Conservation (phyloP, 1,140 invertebrate genomes). For the Bathynomus jamesi region DNA sequence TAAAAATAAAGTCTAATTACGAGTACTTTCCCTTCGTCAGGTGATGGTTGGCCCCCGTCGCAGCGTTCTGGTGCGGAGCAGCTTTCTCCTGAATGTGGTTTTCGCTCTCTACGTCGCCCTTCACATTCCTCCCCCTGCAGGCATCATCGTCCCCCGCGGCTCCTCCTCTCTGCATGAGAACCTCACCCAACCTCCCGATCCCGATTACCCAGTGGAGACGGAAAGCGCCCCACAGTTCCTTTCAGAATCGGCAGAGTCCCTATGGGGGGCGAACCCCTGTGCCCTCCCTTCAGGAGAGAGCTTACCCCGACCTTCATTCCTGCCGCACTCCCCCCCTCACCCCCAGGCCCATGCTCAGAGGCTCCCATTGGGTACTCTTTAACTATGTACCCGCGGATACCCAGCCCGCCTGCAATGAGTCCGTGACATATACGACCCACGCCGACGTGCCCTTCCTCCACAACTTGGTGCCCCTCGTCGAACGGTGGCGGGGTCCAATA, state of each 20-base stretch:
- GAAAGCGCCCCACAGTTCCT: neutral
- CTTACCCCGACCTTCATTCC: constrained; percentile 31
- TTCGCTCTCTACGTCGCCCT: constrained; percentile 32
- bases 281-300: constrained; percentile 31
- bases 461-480: constrained; percentile 66
- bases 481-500: constrained; percentile 51
- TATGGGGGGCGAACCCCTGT: constrained; percentile 12
- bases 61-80: constrained; percentile 29
- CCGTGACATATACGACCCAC: constrained; percentile 84
- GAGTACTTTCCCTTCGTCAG: constrained; percentile 10
- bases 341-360: constrained; percentile 18
- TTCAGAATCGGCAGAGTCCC: neutral
- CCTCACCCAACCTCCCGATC: constrained; percentile 21
- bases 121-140: constrained; percentile 21
- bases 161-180: constrained; percentile 25
- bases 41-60: constrained; percentile 33
- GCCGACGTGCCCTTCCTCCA: constrained; percentile 84
- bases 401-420: constrained; percentile 61
- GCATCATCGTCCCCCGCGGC: constrained; percentile 13
- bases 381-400: constrained; percentile 61
- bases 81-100: constrained; percentile 31
- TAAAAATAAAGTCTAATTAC: too few relatives aligned
- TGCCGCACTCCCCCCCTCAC: constrained; percentile 27
- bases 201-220: neutral
- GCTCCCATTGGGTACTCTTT: constrained; percentile 67